phyloP scores from a whole-genome alignment of 1,140 invertebrate genomes.

The Listronotus bonariensis region DNA sequence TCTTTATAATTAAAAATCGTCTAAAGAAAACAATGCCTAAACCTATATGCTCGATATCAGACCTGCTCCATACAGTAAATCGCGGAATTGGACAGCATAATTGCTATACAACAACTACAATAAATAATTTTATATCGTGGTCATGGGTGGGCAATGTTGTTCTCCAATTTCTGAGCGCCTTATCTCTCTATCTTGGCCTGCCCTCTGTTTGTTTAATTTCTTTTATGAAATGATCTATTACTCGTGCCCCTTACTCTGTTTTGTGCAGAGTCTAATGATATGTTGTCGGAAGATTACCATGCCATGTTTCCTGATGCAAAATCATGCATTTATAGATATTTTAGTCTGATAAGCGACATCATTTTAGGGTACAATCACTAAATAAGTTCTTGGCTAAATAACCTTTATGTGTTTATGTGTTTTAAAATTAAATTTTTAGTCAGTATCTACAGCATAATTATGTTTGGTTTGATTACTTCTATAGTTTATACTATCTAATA shows the following conservation, averaged over 20 bases:
- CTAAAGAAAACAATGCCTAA: conserved; percentile 22
- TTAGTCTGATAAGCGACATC: too few relatives aligned
- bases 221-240: conserved; percentile 16
- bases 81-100: conserved; percentile 25
- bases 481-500: too few relatives aligned
- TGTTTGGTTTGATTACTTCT: too few relatives aligned
- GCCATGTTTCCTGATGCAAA: too few relatives aligned
- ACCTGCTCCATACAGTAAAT: conserved; percentile 17
- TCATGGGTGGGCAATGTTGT: conserved; percentile 48
- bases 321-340: too few relatives aligned
- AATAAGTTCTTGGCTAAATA: too few relatives aligned
- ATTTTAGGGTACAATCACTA: too few relatives aligned
- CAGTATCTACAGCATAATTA: too few relatives aligned
- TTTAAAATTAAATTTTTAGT: too few relatives aligned
- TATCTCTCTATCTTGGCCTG: conserved; percentile 45
- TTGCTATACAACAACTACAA: conserved; percentile 23
- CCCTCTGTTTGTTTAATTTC: conserved; percentile 38
- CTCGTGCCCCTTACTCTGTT: neutral
- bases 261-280: too few relatives aligned
- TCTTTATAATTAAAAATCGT: conserved; percentile 34
- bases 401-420: too few relatives aligned
- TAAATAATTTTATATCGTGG: conserved; percentile 31
- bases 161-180: conserved; percentile 48
- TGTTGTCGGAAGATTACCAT: too few relatives aligned
- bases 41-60: conserved; percentile 11